Evolutionary conservation across 2,113 vertebrate species (phyloP), one percentile per base, ranked within the genome.

Genomic region (Cricetomys ansorgei): DNA sequence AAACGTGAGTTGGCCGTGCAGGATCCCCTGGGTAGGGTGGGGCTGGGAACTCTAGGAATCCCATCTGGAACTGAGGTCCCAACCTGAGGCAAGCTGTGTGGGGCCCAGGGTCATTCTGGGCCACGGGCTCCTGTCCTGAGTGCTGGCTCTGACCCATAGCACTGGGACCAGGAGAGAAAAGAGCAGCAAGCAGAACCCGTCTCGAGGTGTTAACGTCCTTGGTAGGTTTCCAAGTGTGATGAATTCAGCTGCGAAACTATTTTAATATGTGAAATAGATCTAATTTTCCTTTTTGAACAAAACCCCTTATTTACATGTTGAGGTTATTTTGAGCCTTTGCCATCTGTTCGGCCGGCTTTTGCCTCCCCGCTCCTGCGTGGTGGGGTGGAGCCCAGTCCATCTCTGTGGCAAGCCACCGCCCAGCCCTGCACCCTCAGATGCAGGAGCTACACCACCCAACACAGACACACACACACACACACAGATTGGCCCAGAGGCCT

Each of bases 1-100:
- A 99, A 99, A 99, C 88, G 99, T 99, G 98, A 99, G 99, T 43
- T 89, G 59, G n/a, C 4, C 1, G 7, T 11, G 6, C 3, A 4
- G 34, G 72, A 3, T 7, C 31, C 27, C 16, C 17, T 23, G 25
- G 64, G 17, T 16, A 45, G 17, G 8, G 8, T 8, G 13, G 81
- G 19, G 8, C 43, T 4, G 5, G 23, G 53, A 73, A 43, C 19
- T 4, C 27, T 1, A 7, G 65, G 21, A 34, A 64, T 69, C 65
- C 23, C 77, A 17, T 29, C 16, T 4, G 50, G 43, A 31, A 57
- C 5, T 59, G 1, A 1, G 45, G 40, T 11, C 7, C 11, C 5
- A 0, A 37, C 53, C 40, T 3, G 29, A 43, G 72, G 80, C 43
- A 62, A 53, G 29, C 19, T 2, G 25, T 16, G 53, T n/a, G 10